These are phyloP conservation scores for Variabilichromis moorii DNA, from an alignment of 2,113 vertebrate species.

Conservation along the genomic window DNA sequence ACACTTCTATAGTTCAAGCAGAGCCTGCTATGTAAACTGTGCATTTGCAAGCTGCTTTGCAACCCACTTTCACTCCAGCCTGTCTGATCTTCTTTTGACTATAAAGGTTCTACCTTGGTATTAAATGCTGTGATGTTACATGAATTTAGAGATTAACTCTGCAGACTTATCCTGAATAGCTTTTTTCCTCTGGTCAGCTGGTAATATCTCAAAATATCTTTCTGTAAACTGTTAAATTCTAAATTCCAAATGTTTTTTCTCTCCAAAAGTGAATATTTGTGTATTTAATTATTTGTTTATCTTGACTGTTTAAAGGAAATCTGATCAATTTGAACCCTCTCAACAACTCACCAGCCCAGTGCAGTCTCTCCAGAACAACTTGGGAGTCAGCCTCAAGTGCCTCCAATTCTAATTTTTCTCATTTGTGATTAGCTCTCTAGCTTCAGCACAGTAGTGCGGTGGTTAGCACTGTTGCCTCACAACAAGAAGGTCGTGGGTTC, in stretches of 20 bases:
- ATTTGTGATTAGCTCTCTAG: rapidly evolving
- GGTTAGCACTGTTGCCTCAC: background rate
- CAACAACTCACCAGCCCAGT: background rate
- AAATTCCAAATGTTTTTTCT: background rate
- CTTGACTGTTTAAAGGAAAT: background rate
- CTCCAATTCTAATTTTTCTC: background rate
- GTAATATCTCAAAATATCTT: background rate
- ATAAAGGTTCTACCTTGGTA: rapidly evolving
- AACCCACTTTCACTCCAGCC: background rate
- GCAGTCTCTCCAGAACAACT: background rate
- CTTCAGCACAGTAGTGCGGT: background rate
- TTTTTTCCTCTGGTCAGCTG: background rate
- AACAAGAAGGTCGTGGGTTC: background rate
- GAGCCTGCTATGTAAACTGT: background rate
- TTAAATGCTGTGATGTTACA: background rate
- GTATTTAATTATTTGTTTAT: background rate
- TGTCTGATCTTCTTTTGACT: background rate
- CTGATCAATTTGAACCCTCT: rapidly evolving
- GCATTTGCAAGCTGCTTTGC: background rate
- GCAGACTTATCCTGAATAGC: background rate
- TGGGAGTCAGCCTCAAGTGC: background rate
- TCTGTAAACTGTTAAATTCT: background rate
- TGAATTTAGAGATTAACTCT: rapidly evolving
- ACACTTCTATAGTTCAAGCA: background rate
- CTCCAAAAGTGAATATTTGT: background rate